Evolutionary conservation across 2,797 vertebrate genomes (phyloP), one percentile per base, ranked within the genome.

Genomic region (Malurus splendens): DNA sequence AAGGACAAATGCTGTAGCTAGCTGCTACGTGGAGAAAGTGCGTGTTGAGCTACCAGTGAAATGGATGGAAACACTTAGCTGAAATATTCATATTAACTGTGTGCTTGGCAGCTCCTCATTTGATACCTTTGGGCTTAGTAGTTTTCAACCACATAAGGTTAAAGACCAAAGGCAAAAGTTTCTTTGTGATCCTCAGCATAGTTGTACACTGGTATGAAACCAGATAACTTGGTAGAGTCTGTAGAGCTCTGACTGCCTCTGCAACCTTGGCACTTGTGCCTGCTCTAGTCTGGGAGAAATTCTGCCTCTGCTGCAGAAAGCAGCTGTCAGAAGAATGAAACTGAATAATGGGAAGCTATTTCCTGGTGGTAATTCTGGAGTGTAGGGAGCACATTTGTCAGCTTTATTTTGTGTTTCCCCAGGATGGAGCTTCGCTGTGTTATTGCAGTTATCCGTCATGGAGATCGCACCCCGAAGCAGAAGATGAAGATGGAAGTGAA

Each of bases 401-500:
- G 25, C 25, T 65, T 33, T 68, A 1, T 28, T 11, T 45, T n/a
- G 12, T 76, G 30, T 54, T 55, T 70, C 68, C 19, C 33, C 92
- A 99, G 99, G 99, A 99, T 99, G 99, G 99, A 99, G 89, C 98
- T 99, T 20, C 98, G 99, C 44, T 99, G 99, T 70, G 99, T 99
- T 83, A 99, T 99, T 36, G 99, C 99, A 9, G 97, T 99, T 68
- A 99, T 99, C 87, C 98, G 99, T 24, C 99, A 99, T 2, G 99
- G 99, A 79, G 99, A 99, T 94, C 96, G 99, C 75, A 99, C 99
- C 3, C 99, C 99, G 3, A 99, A 99, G 94, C 99, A 99, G 96
- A 99, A 99, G 96, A 99, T 99, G 99, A 99, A 99, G 96, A 99
- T 99, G 99, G 99, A 99, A 94, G 99, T 99, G 67, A 98, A 98